These are phyloP conservation scores for Gisinianus flammeolus DNA, from an alignment of 2,888 invertebrate genomes.

Conservation along the genomic window DNA sequence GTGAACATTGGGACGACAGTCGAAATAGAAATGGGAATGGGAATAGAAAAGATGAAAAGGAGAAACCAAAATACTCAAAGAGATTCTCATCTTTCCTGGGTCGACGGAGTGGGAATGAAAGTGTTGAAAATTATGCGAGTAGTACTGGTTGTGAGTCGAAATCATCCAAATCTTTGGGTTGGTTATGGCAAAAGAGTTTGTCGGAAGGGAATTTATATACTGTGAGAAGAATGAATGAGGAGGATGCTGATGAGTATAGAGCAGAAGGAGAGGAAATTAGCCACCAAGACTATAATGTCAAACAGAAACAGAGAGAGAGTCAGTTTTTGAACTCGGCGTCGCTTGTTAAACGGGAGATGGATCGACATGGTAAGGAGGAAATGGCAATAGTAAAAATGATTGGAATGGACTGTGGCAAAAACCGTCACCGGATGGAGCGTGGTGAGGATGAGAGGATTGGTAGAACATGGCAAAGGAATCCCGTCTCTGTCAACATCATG, in stretches of 20 bases:
- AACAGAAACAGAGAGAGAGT: neutral
- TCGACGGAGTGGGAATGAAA: neutral
- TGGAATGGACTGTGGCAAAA: constrained; percentile 24
- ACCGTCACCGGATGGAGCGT: constrained; percentile 11
- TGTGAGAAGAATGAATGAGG: constrained; percentile 10
- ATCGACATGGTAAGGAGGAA: constrained; percentile 5
- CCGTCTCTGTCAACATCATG: constrained; percentile 16
- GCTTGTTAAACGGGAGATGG: neutral
- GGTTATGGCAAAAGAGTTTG: constrained; percentile 40
- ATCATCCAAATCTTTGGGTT: neutral
- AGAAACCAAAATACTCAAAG: constrained; percentile 10
- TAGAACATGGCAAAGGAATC: constrained; percentile 30
- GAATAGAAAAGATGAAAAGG: neutral
- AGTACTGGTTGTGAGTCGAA: no score
- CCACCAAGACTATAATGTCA: neutral
- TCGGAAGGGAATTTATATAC: constrained; percentile 39
- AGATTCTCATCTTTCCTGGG: constrained; percentile 18
- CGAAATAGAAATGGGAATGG: neutral
- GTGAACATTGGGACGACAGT: neutral
- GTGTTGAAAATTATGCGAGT: neutral
- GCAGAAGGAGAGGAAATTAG: constrained; percentile 13
- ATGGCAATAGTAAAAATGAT: constrained; percentile 23
- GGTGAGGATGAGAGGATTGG: neutral
- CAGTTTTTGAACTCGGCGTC: neutral
- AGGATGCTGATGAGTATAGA: neutral